Evolutionary conservation across 2,888 invertebrate genomes (phyloP).

Genomic region (Drosophila limbata): DNA sequence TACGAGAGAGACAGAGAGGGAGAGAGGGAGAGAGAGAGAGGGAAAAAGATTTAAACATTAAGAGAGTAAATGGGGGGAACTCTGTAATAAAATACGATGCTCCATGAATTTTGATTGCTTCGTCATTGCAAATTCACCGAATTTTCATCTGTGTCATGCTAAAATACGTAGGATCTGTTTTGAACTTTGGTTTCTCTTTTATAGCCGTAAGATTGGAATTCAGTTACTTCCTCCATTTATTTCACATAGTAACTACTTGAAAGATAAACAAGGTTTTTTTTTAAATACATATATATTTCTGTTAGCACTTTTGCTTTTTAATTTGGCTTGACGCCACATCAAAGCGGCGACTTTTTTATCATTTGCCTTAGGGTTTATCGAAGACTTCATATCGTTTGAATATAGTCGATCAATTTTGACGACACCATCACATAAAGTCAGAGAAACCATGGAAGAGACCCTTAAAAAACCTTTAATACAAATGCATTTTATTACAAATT

Average conservation of each 20-base stretch:
- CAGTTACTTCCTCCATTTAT: neutral
- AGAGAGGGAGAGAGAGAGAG: neutral
- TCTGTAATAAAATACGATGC: constrained; percentile 27
- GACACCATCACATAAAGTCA: neutral
- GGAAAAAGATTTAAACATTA: neutral
- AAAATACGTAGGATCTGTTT: neutral
- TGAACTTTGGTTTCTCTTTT: constrained; percentile 3
- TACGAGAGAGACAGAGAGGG: neutral
- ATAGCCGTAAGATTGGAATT: neutral
- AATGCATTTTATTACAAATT: neutral
- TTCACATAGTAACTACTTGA: too few species aligned
- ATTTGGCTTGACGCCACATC: constrained; percentile 1
- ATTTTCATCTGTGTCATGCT: constrained; percentile 34
- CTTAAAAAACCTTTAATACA: neutral
- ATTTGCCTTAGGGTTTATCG: constrained; percentile 1
- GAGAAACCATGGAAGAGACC: neutral
- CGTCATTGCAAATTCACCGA: constrained; percentile 46
- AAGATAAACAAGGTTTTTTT: neutral
- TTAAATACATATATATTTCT: neutral
- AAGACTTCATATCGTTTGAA: constrained; percentile 6
- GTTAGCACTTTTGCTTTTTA: constrained; percentile 16
- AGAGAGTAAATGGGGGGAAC: neutral
- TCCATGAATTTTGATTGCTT: constrained; percentile 43
- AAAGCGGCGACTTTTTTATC: constrained; percentile 13
- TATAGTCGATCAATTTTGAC: constrained; percentile 21